Conservation (phyloP, 2,888 invertebrate genomes). For the Leucoptera coffeella region DNA sequence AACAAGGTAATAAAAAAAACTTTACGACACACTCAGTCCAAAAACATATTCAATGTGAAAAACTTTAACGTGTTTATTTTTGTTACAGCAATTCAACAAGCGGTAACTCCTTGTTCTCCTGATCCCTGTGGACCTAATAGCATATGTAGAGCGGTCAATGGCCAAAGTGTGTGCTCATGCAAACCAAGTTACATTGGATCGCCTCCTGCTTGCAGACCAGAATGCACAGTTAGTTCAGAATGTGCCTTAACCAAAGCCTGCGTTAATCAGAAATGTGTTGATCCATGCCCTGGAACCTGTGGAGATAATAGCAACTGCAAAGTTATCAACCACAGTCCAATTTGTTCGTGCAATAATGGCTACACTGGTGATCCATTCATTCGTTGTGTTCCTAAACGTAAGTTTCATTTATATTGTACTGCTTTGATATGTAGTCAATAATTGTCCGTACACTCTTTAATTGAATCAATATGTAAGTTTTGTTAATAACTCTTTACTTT, state of each 20-base stretch:
- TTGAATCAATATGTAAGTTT: too few species aligned
- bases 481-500: too few species aligned
- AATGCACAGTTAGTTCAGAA: conserved; percentile 72
- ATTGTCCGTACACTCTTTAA: neutral
- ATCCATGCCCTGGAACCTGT: conserved; percentile 71
- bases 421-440: neutral
- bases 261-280: conserved; percentile 66
- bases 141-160: conserved; percentile 63
- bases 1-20: neutral
- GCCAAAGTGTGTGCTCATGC: conserved; percentile 71
- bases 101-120: conserved; percentile 58
- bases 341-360: conserved; percentile 62
- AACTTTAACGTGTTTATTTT: conserved; percentile 8
- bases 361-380: conserved; percentile 66
- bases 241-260: conserved; percentile 69
- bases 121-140: conserved; percentile 74
- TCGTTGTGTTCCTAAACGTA: conserved; percentile 53
- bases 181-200: conserved; percentile 64
- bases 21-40: too few species aligned
- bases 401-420: too few species aligned
- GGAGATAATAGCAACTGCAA: conserved; percentile 64
- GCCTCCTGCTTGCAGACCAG: conserved; percentile 72
- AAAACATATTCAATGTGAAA: too few species aligned
- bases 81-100: conserved; percentile 22
- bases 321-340: conserved; percentile 72